These are phyloP conservation scores for Rotaria magnacalcarata DNA, from an alignment of 2,888 invertebrate species.

Conservation along the genomic window DNA sequence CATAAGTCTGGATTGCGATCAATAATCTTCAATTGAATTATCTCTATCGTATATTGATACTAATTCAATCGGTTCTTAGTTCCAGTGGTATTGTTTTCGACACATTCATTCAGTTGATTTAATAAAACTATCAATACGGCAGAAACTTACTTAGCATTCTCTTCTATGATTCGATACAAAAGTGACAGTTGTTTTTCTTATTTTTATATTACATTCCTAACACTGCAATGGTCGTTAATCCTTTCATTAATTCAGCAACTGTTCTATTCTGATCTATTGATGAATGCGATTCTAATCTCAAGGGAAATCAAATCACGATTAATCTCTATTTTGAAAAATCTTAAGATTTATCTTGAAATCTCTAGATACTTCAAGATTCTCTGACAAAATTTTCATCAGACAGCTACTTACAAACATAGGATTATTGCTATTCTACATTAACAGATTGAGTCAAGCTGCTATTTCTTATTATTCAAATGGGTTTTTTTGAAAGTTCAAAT, in stretches of 20 bases:
- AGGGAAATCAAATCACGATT: background rate
- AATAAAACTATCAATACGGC: background rate
- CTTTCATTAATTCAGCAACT: no score
- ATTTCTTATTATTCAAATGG: no score
- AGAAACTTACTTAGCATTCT: background rate
- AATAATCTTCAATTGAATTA: background rate
- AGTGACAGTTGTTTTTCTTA: background rate
- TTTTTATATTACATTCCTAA: background rate
- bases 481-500: no score
- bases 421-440: no score
- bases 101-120: background rate
- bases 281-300: background rate
- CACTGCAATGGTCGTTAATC: no score
- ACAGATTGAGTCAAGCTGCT: no score
- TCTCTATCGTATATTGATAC: background rate
- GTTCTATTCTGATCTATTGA: background rate
- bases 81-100: background rate
- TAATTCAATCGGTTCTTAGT: background rate
- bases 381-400: background rate
- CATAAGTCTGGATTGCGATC: background rate
- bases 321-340: background rate
- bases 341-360: background rate
- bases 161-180: background rate
- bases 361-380: background rate
- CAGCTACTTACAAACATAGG: background rate